Base-by-base conservation (phyloP, 2,888 invertebrate genomes). In the Sialis lutaria region DNA sequence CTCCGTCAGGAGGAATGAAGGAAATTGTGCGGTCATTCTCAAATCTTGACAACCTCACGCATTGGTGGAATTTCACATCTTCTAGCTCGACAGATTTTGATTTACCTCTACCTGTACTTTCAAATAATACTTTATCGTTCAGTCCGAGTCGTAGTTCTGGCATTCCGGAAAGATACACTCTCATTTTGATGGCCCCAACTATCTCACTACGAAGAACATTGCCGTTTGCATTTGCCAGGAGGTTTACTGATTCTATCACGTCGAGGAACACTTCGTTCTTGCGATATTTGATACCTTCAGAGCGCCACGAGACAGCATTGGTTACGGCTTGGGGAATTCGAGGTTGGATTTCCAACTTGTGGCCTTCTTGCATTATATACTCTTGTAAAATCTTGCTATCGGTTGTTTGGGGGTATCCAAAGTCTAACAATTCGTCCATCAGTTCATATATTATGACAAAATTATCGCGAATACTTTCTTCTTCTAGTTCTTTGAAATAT, bases 221-320 rank as follows among this genome's bases (percentile, higher is more conserved):
- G 0, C 96, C 96, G 66, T 92, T 95, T 2, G 95, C 92, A 66
- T 92, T 92, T 1, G 92, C 92, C 64, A 97, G 64, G 50, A 97
- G 71, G 65, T 97, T 97, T 1, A 97, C 96, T 39, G 95, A 95
- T 63, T 98, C 97, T 54, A 98, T 97, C 1, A 98, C 97, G 72
- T 98, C 97, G 33, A 98, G 73, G 60, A 98, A 98, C 4, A 98
- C 97, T 73, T 98, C 97, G 66, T 98, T 98, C 67, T 97, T 98
- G 49, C 97, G 77, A 65, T 98, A 97, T 62, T 96, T 97, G 48
- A 98, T 91, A 3, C 96, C 96, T 63, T 98, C 97, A 0, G 95
- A 92, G 49, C 97, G 73, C 97, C 97, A 98, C 0, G 96, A 96
- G 0, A 97, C 97, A 1, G 97, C 97, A 68, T 98, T 97, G n/a